Evolutionary conservation across 2,113 vertebrate species (phyloP).

Genomic region (Junco hyemalis): DNA sequence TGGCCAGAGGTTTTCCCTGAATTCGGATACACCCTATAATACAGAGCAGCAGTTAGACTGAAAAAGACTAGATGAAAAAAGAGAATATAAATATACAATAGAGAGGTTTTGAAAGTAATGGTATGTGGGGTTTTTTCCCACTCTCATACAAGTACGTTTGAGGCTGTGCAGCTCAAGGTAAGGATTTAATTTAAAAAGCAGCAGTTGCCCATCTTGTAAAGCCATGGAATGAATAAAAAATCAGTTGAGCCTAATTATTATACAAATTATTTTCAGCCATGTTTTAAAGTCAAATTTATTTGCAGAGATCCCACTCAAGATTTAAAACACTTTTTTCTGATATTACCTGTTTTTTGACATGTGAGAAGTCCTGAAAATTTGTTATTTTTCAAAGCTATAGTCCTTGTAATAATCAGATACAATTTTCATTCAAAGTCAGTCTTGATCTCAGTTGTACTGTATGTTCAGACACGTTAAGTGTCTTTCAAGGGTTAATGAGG

Average conservation of each 20-base stretch:
- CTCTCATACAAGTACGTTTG: neutral
- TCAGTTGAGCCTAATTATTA: neutral
- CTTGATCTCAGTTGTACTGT: neutral
- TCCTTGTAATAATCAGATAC: neutral
- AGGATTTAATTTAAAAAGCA: neutral
- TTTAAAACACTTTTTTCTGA: neutral
- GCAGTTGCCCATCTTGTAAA: neutral
- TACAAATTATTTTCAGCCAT: neutral
- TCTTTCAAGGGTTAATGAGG: neutral
- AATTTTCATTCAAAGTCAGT: neutral
- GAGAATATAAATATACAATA: conserved; percentile 9
- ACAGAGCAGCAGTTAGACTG: conserved; percentile 17
- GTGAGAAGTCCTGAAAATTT: neutral
- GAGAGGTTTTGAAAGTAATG: neutral
- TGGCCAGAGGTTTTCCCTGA: conserved; percentile 35
- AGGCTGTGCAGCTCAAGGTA: neutral
- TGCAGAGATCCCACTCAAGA: neutral
- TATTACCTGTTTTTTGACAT: neutral
- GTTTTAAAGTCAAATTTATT: neutral
- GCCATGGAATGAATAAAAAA: neutral
- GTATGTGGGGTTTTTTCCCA: neutral
- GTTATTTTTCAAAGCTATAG: neutral
- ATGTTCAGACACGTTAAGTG: neutral
- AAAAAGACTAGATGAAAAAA: conserved; percentile 38
- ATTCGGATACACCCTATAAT: conserved; percentile 65